Evolutionary conservation across 2,888 invertebrate genomes (phyloP).

Genomic region (Cosmia pyralina): DNA sequence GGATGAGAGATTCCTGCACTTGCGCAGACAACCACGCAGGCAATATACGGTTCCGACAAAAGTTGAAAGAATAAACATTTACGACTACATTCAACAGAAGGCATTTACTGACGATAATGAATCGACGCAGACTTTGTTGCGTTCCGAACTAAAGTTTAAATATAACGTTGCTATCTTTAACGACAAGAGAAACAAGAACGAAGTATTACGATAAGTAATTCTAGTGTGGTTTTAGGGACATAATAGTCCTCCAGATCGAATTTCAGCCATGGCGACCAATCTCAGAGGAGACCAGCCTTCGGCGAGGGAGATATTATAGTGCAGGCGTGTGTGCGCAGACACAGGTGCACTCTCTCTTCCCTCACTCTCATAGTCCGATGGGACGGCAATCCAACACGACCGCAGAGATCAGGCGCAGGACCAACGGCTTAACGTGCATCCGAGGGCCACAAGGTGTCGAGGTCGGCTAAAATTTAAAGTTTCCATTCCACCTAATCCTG

Average conservation of each 20-base stretch:
- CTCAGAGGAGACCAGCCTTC: too few relatives aligned
- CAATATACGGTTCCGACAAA: not conserved
- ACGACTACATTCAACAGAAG: not conserved
- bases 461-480: not conserved
- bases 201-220: not conserved
- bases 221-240: too few relatives aligned
- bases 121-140: not conserved
- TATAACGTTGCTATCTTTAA: not conserved
- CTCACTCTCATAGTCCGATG: too few relatives aligned
- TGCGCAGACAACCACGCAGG: not conserved
- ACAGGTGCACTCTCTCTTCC: too few relatives aligned
- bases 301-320: too few relatives aligned
- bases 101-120: not conserved
- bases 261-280: too few relatives aligned
- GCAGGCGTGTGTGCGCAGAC: too few relatives aligned
- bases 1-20: not conserved
- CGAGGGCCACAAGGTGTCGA: not conserved
- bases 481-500: not conserved
- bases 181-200: not conserved
- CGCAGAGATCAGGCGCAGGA: too few relatives aligned
- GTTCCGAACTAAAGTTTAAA: not conserved
- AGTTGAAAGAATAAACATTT: not conserved
- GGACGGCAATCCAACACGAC: too few relatives aligned
- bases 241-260: too few relatives aligned
- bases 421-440: too few relatives aligned